Base-by-base conservation (phyloP, 2,888 invertebrate genomes). In the Aphodius granarius region DNA sequence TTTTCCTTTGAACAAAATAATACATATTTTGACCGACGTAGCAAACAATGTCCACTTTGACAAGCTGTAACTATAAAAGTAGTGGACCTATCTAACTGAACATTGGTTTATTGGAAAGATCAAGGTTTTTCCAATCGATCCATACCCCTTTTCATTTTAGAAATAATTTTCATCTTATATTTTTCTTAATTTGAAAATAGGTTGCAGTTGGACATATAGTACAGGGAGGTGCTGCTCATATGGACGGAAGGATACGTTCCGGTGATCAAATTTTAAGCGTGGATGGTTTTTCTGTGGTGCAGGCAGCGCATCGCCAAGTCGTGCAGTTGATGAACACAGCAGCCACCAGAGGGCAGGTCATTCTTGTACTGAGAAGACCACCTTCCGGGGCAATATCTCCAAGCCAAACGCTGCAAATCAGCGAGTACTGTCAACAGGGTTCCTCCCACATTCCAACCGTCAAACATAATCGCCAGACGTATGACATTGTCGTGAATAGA, bases 161-260 rank as follows among this genome's bases (percentile, higher is more conserved):
- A n/a, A n/a, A n/a, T n/a, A n/a, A n/a, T n/a, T n/a, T n/a, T n/a
- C n/a, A n/a, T n/a, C n/a, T n/a, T n/a, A n/a, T n/a, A 20, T 70
- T 75, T 74, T 18, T 68, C 73, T 76, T 72, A 81, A 18, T 65
- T 65, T 2, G 17, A 65, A 15, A n/a, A n/a, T 19, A 93, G 91
- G 93, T 98, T 77, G 96, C 97, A 9, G 97, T 99, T 22, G 98
- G 99, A 1, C 96, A 97, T 86, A 97, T 99, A 78, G 98, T 99
- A 73, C 95, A 97, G 0, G 97, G 97, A 20, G 99, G 99, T 2
- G 95, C 98, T 1, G 99, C 97, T 1, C 95, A 95, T 86, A 87
- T 95, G 68, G 98, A 99, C 88, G 97, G 97, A 0, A 90, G 97
- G 64, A 91, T 99, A 73, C 92, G 94, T 64, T 94, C 96, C 0